These are phyloP conservation scores for Leptinotarsa haldemani DNA, from an alignment of 2,888 invertebrate species.

Conservation along the genomic window DNA sequence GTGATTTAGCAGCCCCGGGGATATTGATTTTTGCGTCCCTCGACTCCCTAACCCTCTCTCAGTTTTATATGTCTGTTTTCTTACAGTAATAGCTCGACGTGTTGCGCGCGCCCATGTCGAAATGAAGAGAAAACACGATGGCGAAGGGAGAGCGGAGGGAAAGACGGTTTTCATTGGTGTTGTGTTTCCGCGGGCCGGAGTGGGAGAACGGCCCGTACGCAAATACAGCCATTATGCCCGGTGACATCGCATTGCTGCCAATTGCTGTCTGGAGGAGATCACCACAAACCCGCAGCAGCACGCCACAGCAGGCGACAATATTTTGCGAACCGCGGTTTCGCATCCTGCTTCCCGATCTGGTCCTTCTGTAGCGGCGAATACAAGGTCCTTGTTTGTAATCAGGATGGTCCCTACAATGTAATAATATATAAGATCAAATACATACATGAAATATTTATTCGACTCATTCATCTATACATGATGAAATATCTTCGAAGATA, in stretches of 20 bases:
- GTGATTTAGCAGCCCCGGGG: constrained; percentile 84
- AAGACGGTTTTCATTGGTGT: constrained; percentile 64
- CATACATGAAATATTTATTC: too few relatives aligned
- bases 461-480: too few relatives aligned
- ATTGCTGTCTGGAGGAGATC: constrained; percentile 52
- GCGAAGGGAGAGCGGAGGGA: constrained; percentile 59
- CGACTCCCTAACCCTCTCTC: constrained; percentile 65
- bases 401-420: too few relatives aligned
- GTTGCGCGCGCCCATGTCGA: constrained; percentile 66
- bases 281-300: constrained; percentile 42
- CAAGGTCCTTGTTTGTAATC: neutral
- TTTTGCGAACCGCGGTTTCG: constrained; percentile 33
- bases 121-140: constrained; percentile 65
- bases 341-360: neutral
- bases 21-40: constrained; percentile 70
- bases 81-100: constrained; percentile 69
- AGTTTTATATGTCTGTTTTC: constrained; percentile 71
- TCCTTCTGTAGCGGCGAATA: neutral
- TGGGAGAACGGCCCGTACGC: constrained; percentile 61
- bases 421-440: too few relatives aligned
- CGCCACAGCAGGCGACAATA: constrained; percentile 35
- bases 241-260: constrained; percentile 59
- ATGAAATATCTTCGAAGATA: too few relatives aligned
- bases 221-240: constrained; percentile 65
- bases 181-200: constrained; percentile 63